These are phyloP conservation scores for Panzeria rudis DNA, from an alignment of 2,888 invertebrate species.

Conservation along the genomic window DNA sequence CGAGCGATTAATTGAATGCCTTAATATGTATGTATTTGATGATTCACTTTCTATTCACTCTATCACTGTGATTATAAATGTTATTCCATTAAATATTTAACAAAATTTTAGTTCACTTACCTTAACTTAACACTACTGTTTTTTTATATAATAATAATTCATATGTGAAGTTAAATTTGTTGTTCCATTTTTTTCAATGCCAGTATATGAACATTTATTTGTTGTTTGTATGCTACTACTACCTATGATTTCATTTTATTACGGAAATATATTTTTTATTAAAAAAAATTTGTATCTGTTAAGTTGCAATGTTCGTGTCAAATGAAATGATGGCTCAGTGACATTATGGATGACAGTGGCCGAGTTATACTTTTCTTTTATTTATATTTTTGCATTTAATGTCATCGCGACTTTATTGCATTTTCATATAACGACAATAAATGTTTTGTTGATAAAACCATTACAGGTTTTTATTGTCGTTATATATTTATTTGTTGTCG, in stretches of 20 bases:
- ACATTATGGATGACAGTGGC: conserved; percentile 61
- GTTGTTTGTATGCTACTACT: neutral
- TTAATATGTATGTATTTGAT: neutral
- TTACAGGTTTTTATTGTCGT: conserved; percentile 54
- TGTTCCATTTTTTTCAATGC: neutral
- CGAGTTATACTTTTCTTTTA: conserved; percentile 54
- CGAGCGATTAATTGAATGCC: too few relatives aligned
- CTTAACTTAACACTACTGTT: conserved; percentile 49
- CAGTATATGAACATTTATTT: neutral
- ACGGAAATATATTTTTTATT: neutral
- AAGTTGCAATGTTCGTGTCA: conserved; percentile 69
- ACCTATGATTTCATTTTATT: neutral
- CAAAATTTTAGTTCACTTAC: conserved; percentile 20
- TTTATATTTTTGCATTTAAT: conserved; percentile 33
- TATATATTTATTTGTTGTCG: conserved; percentile 17
- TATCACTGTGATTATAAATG: conserved; percentile 17
- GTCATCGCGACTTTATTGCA: conserved; percentile 37
- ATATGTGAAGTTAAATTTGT: neutral
- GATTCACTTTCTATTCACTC: neutral
- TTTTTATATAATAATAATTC: conserved; percentile 30
- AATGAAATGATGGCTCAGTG: conserved; percentile 67
- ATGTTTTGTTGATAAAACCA: conserved; percentile 63
- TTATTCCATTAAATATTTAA: conserved; percentile 60
- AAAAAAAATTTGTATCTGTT: conserved; percentile 48
- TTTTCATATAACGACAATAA: conserved; percentile 41